These are phyloP conservation scores for Eristalis arbustorum DNA, from an alignment of 2,888 invertebrate species.

Conservation along the genomic window DNA sequence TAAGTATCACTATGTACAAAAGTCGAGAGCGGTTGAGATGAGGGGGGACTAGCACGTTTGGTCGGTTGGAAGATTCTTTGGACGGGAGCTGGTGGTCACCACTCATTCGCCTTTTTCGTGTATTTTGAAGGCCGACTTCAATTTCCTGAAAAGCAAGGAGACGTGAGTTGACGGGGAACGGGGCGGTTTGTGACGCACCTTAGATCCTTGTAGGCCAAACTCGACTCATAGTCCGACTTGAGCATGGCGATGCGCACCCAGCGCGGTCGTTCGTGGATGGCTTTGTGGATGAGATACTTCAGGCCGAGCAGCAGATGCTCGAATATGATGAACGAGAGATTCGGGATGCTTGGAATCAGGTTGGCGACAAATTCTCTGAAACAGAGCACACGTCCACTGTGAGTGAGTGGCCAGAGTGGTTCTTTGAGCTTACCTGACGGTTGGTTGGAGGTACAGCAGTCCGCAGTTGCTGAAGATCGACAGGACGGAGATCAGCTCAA, in stretches of 20 bases:
- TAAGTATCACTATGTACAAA: slow-evolving; percentile 42
- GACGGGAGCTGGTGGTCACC: not conserved
- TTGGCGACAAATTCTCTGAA: slow-evolving; percentile 77
- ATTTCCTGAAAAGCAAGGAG: slow-evolving; percentile 73
- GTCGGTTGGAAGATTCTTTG: not conserved
- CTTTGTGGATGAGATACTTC: slow-evolving; percentile 84
- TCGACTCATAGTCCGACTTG: slow-evolving; percentile 83
- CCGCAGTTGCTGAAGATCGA: slow-evolving; percentile 89
- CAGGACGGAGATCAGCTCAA: slow-evolving; percentile 82
- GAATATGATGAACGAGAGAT: slow-evolving; percentile 83
- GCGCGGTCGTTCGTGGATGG: slow-evolving; percentile 86
- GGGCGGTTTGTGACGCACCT: slow-evolving; percentile 71
- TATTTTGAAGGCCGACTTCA: slow-evolving; percentile 75
- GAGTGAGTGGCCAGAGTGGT: not conserved
- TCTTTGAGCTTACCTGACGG: slow-evolving; percentile 80
- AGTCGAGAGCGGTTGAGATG: not conserved
- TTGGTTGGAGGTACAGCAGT: slow-evolving; percentile 85
- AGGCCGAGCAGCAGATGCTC: slow-evolving; percentile 86
- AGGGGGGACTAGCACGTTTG: slow-evolving; percentile 18
- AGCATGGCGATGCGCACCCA: slow-evolving; percentile 85
- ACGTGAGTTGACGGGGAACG: not conserved
- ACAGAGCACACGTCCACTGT: slow-evolving; percentile 5
- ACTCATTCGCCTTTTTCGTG: slow-evolving; percentile 72
- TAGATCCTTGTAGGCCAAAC: slow-evolving; percentile 83
- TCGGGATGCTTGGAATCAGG: slow-evolving; percentile 76